Base-by-base conservation (phyloP, 2,888 invertebrate genomes). In the Blera fallax region DNA sequence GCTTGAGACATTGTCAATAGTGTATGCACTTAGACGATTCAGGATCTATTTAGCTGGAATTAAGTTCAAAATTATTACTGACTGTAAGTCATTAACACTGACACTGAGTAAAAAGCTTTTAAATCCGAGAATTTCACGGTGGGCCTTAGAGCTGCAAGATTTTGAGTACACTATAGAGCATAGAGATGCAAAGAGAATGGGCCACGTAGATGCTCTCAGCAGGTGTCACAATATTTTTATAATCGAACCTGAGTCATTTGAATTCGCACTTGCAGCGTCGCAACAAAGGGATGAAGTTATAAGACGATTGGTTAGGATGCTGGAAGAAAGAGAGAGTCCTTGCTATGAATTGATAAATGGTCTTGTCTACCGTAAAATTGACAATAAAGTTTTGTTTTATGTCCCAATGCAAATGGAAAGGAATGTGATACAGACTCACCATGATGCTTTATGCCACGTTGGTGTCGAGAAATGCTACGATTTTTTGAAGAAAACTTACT, bases 401-500 rank as follows among this genome's bases (percentile, higher is more conserved):
- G 77, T 84, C 11, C 89, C 89, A 1, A 14, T 74, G 27, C 69
- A 64, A 8, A 88, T 89, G 88, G 88, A 89, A 58, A 45, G 73
- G 5, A 40, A 77, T 16, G 74, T 89, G 1, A 83, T 89, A 1
- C 69, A 76, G 18, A 87, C 77, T 4, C 87, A 81, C 62, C 90
- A 90, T 84, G 89, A 90, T 34, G 62, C 84, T 11, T 37, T 88
- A 16, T 89, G 89, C 37, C 90, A 91, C 77, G 67, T 89, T 21
- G 90, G 89, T 1, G 60, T 88, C 10, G 89, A 89, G 2, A 90
- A 90, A 87, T 87, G 87, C 32, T 69, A 87, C 24, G 87, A 89
- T 18, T 62, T 85, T 16, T 67, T 91, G 16, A 60, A 60, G 37
- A 56, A 88, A 40, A 84, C 88, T 4, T 93, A 91, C 87, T 92